Evolutionary conservation across 1,140 invertebrate species (phyloP).

Genomic region (Drosophila lini): DNA sequence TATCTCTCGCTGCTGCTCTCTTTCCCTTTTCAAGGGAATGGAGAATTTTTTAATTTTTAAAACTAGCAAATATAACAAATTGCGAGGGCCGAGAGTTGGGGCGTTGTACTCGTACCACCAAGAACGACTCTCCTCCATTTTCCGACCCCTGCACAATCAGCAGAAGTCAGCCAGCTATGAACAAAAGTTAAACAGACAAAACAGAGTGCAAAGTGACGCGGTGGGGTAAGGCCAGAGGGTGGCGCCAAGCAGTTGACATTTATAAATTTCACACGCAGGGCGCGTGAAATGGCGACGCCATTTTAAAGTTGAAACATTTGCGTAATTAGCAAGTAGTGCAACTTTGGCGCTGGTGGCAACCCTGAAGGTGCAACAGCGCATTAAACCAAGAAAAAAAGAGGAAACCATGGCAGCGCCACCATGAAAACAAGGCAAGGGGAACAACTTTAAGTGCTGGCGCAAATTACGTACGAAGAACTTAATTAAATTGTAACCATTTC

Average conservation of each 20-base stretch:
- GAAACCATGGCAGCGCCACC: background rate
- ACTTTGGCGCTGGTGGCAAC: slow-evolving; percentile 16
- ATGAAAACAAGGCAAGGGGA: slow-evolving; percentile 17
- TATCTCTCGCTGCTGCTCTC: background rate
- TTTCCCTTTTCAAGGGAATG: slow-evolving; percentile 18
- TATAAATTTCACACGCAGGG: slow-evolving; percentile 63
- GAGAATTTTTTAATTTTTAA: slow-evolving; percentile 57
- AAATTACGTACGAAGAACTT: slow-evolving; percentile 67
- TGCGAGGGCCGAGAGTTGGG: slow-evolving; percentile 26
- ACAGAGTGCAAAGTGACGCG: slow-evolving; percentile 65
- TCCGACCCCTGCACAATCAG: slow-evolving; percentile 66
- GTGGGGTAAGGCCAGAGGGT: background rate
- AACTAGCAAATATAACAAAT: slow-evolving; percentile 72
- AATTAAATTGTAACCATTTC: slow-evolving; percentile 75
- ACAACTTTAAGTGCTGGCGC: slow-evolving; percentile 58
- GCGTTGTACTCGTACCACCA: slow-evolving; percentile 14
- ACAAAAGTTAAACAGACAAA: slow-evolving; percentile 79
- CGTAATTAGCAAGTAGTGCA: slow-evolving; percentile 63
- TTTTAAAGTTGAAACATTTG: slow-evolving; percentile 80
- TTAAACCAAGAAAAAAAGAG: slow-evolving; percentile 3
- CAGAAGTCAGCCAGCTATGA: slow-evolving; percentile 73
- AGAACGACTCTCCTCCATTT: slow-evolving; percentile 25
- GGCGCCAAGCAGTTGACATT: slow-evolving; percentile 49
- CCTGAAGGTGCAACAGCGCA: slow-evolving; percentile 46
- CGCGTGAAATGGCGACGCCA: slow-evolving; percentile 61